phyloP scores from a whole-genome alignment of 2,888 invertebrate genomes.

The Tridacna crocea region DNA sequence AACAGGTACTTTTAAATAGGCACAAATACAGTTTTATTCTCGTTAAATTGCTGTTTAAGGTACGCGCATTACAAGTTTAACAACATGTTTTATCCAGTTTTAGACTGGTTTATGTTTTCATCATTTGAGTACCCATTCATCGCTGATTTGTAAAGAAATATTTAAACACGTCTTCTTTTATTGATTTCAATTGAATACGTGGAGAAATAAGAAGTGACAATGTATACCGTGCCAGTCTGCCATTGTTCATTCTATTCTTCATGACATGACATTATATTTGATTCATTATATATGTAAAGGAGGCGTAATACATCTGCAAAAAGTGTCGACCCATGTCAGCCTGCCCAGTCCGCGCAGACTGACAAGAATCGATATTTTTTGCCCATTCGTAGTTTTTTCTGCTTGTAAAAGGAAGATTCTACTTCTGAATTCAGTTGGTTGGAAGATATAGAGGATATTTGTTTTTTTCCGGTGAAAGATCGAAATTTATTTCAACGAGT shows the following conservation, averaged over 20 bases:
- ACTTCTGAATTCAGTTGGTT: not conserved
- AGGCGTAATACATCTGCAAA: too few species aligned
- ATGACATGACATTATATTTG: not conserved
- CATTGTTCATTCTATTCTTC: not conserved
- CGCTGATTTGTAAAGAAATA: not conserved
- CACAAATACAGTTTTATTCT: too few species aligned
- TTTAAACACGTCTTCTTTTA: not conserved
- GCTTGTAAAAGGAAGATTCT: not conserved
- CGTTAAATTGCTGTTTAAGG: too few species aligned
- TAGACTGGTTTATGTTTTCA: not conserved
- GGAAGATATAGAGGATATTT: not conserved
- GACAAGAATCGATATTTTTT: not conserved
- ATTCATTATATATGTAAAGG: not conserved
- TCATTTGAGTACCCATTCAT: not conserved
- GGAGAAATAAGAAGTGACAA: not conserved
- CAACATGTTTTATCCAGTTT: too few species aligned
- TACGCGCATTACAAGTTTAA: too few species aligned
- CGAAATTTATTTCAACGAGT: too few species aligned
- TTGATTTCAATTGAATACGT: not conserved
- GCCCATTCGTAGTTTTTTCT: not conserved
- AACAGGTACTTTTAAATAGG: too few species aligned
- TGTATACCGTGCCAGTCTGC: not conserved
- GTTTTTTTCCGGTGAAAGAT: too few species aligned
- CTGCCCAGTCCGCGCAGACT: too few species aligned
- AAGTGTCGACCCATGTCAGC: too few species aligned